Evolutionary conservation across 2,888 invertebrate species (phyloP).

Genomic region (Hylaea fasciaria): DNA sequence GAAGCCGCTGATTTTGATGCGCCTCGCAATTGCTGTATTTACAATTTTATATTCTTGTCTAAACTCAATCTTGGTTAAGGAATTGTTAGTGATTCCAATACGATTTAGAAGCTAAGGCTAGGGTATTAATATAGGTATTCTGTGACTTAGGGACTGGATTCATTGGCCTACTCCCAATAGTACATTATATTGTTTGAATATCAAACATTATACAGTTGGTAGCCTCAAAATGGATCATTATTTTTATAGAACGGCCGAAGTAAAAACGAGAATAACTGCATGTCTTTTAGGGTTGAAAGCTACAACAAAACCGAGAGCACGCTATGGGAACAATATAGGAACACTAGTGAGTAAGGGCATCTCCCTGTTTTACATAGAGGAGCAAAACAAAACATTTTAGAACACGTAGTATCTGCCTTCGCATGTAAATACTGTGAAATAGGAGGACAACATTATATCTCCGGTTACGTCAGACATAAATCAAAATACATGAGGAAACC

Average conservation of each 20-base stretch:
- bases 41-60: no score
- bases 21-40: no score
- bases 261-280: constrained; percentile 39
- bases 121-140: no score
- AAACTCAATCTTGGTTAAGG: no score
- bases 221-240: constrained; percentile 18
- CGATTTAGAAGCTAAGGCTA: no score
- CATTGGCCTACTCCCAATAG: no score
- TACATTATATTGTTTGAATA: no score
- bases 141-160: no score
- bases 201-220: not conserved
- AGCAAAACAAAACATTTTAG: constrained; percentile 28
- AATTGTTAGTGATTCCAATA: no score
- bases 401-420: constrained; percentile 7
- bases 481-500: constrained; percentile 7
- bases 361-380: constrained; percentile 38
- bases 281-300: constrained; percentile 47
- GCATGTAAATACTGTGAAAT: constrained; percentile 7
- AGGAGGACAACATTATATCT: constrained; percentile 6
- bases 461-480: not conserved
- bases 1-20: not conserved
- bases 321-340: constrained; percentile 53
- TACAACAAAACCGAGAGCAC: constrained; percentile 49
- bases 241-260: constrained; percentile 15
- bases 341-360: constrained; percentile 40